Evolutionary conservation across 2,888 invertebrate species (phyloP), one percentile per base, ranked within the genome.

Genomic region (Cheiracanthium punctorium): DNA sequence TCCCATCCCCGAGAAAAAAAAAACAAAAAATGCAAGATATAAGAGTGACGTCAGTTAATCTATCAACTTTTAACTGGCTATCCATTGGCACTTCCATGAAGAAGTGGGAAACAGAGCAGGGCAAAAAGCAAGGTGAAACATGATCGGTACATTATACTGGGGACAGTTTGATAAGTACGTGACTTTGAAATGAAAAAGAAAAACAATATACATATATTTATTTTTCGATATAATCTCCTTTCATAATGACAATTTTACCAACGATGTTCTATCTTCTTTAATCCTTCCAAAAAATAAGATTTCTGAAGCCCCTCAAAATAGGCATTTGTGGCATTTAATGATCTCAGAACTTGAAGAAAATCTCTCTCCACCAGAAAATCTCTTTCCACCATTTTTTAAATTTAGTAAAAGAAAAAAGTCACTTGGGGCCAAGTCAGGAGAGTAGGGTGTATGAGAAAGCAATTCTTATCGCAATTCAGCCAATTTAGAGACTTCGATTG

Each of bases 401-500:
- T 37, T 37, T 37, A 10, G 37, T 80, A 67, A 28, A 43, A 43
- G 37, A 37, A 37, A 37, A 37, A 37, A 37, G 37, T 37, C 37
- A 37, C 37, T 37, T 14, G 85, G 88, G 10, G 79, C 79, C 65
- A 88, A 30, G 69, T 86, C 67, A 17, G 82, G 71, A n/a, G 81
- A 82, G 52, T 82, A 88, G 17, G 82, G 79, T 0, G 80, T 67
- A 43, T 88, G 85, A 1, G n/a, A 30, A 30, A 88, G 33, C 29
- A 76, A 29, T 67, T 80, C 28, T n/a, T 74, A 88, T 4, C 72
- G 28, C 24, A 80, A 81, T 43, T 81, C 52, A 24, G 48, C 7
- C 5, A 88, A 17, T 80, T 79, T 86, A 0, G 0, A 64, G 0
- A 70, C 37, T 17, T 64, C 48, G 14, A 73, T 10, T 2, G n/a